Conservation (phyloP, 2,888 invertebrate genomes). For the Rosalia funebris region DNA sequence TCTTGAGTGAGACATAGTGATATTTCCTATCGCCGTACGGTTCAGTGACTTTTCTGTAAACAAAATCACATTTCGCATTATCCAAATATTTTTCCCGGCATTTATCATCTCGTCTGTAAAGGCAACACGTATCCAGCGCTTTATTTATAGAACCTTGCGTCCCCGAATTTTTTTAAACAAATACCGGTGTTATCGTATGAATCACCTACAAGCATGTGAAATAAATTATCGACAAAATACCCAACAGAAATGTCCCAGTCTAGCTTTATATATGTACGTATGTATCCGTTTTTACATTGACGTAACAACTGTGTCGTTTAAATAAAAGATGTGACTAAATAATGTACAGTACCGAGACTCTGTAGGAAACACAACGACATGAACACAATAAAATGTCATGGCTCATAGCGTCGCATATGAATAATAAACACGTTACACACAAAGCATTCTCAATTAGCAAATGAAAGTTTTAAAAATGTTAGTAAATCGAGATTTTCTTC, state of each 20-base stretch:
- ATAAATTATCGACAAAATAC: not conserved
- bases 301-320: not conserved
- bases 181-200: not conserved
- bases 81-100: not conserved
- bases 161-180: not conserved
- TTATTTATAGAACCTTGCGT: not conserved
- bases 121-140: not conserved
- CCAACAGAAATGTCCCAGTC: not conserved
- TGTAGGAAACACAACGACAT: conserved; percentile 12
- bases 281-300: not conserved
- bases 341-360: conserved; percentile 1
- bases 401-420: too few relatives aligned
- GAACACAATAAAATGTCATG: conserved; percentile 10
- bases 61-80: not conserved
- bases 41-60: conserved; percentile 1
- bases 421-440: conserved; percentile 4
- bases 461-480: conserved; percentile 24
- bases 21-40: not conserved
- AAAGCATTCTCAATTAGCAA: conserved; percentile 21
- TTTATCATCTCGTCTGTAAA: not conserved
- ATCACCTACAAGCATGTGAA: not conserved
- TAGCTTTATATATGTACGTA: not conserved
- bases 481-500: not conserved
- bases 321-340: conserved; percentile 1
- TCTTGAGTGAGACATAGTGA: too few relatives aligned